Conservation (phyloP, 2,113 vertebrate species). For the Neomonachus schauinslandi region DNA sequence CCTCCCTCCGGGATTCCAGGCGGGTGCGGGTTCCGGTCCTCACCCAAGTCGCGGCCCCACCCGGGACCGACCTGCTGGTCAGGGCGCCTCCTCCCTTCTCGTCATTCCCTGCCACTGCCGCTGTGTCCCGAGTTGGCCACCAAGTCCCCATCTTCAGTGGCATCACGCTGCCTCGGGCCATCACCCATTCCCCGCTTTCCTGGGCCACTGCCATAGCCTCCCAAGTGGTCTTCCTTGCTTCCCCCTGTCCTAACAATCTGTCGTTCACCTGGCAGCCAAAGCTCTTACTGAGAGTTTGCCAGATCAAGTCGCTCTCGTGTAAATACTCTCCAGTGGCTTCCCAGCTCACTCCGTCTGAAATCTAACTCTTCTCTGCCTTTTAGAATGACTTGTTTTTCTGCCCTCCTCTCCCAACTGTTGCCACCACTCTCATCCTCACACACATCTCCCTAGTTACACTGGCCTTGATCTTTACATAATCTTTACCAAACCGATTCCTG, state of each 20-base stretch:
- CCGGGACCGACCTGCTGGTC: neutral
- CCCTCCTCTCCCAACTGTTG: neutral
- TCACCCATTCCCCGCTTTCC: neutral
- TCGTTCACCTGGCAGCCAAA: neutral
- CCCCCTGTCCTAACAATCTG: neutral
- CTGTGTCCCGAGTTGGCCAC: neutral
- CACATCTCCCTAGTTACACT: neutral
- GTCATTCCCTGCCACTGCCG: neutral
- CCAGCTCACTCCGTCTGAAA: neutral
- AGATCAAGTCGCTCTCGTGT: neutral
- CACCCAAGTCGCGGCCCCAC: neutral
- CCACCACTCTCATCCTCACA: neutral
- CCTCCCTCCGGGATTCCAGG: constrained; percentile 37
- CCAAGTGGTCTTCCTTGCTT: neutral
- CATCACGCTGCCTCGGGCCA: neutral
- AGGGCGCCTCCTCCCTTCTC: constrained; percentile 4
- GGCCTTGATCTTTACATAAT: neutral
- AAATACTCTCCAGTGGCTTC: neutral
- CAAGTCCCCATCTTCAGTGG: neutral
- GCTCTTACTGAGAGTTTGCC: neutral
- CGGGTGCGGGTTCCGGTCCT: constrained; percentile 30
- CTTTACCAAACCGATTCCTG: neutral
- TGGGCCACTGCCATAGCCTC: neutral
- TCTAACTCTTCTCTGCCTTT: neutral
- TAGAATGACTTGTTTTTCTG: neutral